Percentiles rank a stretch among this genome's conserved stretches.
phyloP scores from a whole-genome alignment of 1,140 invertebrate genomes.

The Ostrea edulis region DNA sequence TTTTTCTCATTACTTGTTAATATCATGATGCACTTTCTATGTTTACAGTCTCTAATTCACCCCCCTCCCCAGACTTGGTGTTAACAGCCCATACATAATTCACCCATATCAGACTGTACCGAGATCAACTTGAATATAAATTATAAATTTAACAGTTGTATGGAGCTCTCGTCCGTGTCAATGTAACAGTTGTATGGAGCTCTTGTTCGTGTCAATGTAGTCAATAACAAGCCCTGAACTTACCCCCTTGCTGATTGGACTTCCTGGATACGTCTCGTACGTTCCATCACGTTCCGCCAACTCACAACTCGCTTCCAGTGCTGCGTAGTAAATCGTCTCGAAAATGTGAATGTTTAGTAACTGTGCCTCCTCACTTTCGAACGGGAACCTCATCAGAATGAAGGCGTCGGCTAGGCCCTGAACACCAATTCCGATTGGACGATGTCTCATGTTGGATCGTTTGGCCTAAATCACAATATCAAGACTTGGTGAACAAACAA shows the following conservation, averaged over 20 bases:
- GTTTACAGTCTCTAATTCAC: too few relatives aligned
- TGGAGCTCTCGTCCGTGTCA: too few relatives aligned
- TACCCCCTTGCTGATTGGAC: constrained; percentile 95
- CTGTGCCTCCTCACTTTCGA: constrained; percentile 88
- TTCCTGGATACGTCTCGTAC: constrained; percentile 95
- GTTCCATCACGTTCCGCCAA: constrained; percentile 91
- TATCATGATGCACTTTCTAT: too few relatives aligned
- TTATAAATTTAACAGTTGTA: too few relatives aligned
- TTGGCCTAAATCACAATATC: constrained; percentile 81
- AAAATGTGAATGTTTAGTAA: constrained; percentile 97
- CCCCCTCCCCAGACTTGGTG: too few relatives aligned
- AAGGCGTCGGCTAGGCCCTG: constrained; percentile 98
- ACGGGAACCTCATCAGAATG: constrained; percentile 94
- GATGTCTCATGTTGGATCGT: constrained; percentile 93
- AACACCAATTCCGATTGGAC: constrained; percentile 97
- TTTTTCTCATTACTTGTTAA: too few relatives aligned
- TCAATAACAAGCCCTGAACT: constrained; percentile 64
- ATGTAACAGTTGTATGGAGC: too few relatives aligned
- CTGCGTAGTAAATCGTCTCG: constrained; percentile 98
- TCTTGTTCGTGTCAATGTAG: background rate
- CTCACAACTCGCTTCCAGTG: constrained; percentile 97
- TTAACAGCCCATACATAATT: too few relatives aligned
- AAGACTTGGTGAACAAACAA: background rate
- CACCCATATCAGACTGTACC: too few relatives aligned
- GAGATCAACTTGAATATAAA: too few relatives aligned